Conservation (phyloP, 2,797 vertebrate genomes). For the Gadopsis bispinosus region DNA sequence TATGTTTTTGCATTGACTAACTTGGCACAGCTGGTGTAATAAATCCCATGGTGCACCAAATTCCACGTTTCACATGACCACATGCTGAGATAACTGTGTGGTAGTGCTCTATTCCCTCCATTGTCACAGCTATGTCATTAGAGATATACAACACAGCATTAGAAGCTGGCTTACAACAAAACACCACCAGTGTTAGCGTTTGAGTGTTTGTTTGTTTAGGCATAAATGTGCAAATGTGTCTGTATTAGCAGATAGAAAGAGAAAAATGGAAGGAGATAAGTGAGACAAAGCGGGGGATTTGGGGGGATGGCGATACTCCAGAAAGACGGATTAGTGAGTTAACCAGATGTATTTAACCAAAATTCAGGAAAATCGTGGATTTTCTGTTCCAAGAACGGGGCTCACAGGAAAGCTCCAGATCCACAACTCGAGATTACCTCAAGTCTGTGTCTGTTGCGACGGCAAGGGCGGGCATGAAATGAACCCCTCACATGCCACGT, state of each 20-base stretch:
- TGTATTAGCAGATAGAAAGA: neutral
- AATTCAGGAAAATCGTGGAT: conserved; percentile 13
- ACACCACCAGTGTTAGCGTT: neutral
- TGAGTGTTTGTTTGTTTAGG: neutral
- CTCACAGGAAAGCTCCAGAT: conserved; percentile 11
- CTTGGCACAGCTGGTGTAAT: conserved; percentile 13
- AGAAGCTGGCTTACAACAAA: conserved; percentile 26
- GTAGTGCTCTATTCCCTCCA: neutral
- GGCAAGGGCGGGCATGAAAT: neutral
- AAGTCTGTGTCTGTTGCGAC: neutral
- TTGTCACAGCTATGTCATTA: conserved; percentile 53
- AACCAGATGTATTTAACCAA: conserved; percentile 29
- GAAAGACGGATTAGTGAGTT: conserved; percentile 25
- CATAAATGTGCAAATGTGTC: conserved; percentile 18
- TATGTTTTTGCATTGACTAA: conserved; percentile 18
- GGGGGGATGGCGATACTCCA: neutral
- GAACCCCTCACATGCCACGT: neutral
- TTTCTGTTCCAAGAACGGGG: conserved; percentile 23
- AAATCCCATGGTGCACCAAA: conserved; percentile 15
- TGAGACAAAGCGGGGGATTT: conserved; percentile 16
- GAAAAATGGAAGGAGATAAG: conserved; percentile 11
- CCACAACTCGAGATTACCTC: conserved; percentile 6
- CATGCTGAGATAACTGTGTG: conserved; percentile 45
- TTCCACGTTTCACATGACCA: conserved; percentile 30
- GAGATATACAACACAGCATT: conserved; percentile 31